A percentile compares a stretch with the other conserved stretches of the same genome.
These are phyloP conservation scores for Archips crataeganus DNA, from an alignment of 2,888 invertebrate species.

Conservation along the genomic window DNA sequence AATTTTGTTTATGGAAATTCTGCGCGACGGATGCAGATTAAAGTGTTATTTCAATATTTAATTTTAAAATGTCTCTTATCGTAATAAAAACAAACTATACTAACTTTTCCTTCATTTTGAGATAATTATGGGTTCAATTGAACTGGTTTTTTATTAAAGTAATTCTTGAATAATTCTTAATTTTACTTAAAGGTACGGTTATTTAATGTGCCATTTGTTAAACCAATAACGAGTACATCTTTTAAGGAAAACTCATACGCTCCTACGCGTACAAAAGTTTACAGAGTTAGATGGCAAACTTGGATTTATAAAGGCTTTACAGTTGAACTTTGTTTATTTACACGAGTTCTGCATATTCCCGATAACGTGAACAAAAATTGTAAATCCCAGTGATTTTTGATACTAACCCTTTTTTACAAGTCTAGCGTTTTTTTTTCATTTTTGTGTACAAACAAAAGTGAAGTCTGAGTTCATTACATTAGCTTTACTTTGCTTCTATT, in stretches of 20 bases:
- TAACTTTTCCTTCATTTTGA: background rate
- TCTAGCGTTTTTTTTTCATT: no score
- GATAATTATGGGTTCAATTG: background rate
- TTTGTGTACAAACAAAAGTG: no score
- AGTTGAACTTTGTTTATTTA: constrained; percentile 1
- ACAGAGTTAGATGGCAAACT: background rate
- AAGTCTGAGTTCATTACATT: no score
- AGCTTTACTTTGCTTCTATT: no score
- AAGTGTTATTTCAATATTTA: background rate
- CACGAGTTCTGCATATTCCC: background rate
- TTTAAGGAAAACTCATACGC: background rate
- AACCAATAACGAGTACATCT: background rate
- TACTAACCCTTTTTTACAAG: no score
- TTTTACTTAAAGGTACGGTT: background rate
- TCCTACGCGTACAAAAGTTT: background rate
- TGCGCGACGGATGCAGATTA: background rate
- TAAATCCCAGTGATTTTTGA: background rate
- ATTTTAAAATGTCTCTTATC: background rate
- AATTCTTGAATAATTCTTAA: background rate
- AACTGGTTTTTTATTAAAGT: background rate
- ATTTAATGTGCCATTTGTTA: background rate
- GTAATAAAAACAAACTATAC: background rate
- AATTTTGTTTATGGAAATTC: background rate
- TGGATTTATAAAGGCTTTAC: background rate
- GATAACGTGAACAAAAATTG: background rate